These are phyloP conservation scores for Ceratosolen solmsi DNA, from an alignment of 1,140 invertebrate species.

Conservation along the genomic window DNA sequence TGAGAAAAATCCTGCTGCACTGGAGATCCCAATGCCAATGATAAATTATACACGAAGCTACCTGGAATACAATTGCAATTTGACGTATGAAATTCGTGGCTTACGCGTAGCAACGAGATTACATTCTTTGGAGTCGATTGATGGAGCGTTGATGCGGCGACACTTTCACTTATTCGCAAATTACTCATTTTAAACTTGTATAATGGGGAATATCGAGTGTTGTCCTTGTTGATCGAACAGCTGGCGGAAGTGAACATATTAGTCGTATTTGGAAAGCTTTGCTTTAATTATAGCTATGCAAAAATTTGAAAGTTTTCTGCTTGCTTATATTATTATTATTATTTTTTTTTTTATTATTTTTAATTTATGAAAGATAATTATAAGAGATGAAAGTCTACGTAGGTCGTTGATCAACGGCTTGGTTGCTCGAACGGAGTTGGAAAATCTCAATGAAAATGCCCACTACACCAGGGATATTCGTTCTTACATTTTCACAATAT, in stretches of 20 bases:
- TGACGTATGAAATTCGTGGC: neutral
- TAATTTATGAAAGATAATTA: neutral
- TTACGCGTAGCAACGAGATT: neutral
- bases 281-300: neutral
- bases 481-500: too few species aligned
- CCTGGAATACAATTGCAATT: neutral
- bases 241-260: neutral
- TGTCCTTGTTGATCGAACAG: neutral
- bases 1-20: conserved; percentile 19
- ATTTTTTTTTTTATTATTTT: too few species aligned
- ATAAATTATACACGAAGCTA: neutral
- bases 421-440: too few species aligned
- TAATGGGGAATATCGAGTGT: too few species aligned
- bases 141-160: neutral
- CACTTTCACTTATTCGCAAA: too few species aligned
- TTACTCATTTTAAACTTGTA: too few species aligned
- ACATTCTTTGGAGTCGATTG: neutral
- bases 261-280: neutral
- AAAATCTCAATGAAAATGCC: too few species aligned
- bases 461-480: too few species aligned
- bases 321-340: neutral
- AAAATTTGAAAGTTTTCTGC: neutral
- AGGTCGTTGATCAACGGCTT: neutral
- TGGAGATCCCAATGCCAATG: neutral
- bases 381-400: neutral